Percentiles rank a stretch among this genome's conserved stretches.
These are phyloP conservation scores for Lottia scabra DNA, from an alignment of 2,888 invertebrate genomes.

Conservation along the genomic window DNA sequence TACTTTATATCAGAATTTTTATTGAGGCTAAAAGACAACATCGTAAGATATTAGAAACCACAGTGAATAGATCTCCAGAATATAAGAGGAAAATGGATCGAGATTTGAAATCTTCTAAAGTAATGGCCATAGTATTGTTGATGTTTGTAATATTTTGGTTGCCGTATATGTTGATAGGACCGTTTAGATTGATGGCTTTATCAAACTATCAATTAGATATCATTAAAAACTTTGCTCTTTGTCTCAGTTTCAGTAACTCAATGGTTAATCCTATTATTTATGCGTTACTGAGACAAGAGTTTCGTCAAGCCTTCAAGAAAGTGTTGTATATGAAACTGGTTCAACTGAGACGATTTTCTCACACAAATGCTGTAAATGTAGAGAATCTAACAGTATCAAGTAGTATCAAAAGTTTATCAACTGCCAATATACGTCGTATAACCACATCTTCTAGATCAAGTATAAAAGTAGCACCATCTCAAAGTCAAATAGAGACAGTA, in stretches of 20 bases:
- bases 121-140: constrained; percentile 35
- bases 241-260: constrained; percentile 33
- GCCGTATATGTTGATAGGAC: constrained; percentile 35
- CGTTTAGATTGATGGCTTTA: constrained; percentile 32
- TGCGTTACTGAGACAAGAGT: constrained; percentile 31
- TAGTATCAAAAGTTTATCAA: too few relatives aligned
- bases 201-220: constrained; percentile 29
- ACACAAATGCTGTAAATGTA: too few relatives aligned
- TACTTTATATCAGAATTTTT: constrained; percentile 36
- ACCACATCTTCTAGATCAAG: too few relatives aligned
- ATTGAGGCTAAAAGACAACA: constrained; percentile 26
- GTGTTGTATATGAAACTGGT: neutral
- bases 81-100: constrained; percentile 1
- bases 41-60: constrained; percentile 10
- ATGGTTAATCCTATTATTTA: constrained; percentile 34
- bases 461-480: too few relatives aligned
- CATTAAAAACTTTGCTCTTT: constrained; percentile 32
- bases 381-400: too few relatives aligned
- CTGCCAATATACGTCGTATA: too few relatives aligned
- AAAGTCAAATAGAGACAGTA: too few relatives aligned
- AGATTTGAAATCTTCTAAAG: constrained; percentile 31
- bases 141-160: constrained; percentile 44
- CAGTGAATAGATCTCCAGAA: neutral
- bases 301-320: constrained; percentile 29
- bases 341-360: neutral